Conservation (phyloP, 2,797 vertebrate genomes). For the Fundulus diaphanus region DNA sequence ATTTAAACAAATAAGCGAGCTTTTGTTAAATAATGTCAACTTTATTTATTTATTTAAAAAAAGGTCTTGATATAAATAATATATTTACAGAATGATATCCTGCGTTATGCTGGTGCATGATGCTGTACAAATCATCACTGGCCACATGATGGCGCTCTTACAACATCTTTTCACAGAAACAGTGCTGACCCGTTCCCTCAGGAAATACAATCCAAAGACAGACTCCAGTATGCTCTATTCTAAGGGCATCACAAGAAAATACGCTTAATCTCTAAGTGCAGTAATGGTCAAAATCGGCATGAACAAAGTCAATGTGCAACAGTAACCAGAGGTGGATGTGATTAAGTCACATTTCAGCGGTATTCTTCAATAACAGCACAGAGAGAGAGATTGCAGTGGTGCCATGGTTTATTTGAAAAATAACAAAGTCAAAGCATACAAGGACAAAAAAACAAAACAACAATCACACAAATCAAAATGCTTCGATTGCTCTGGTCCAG, state of each 20-base stretch:
- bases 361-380: slow-evolving; percentile 58
- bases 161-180: slow-evolving; percentile 60
- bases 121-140: slow-evolving; percentile 47
- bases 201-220: slow-evolving; percentile 57
- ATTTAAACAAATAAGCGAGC: slow-evolving; percentile 43
- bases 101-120: slow-evolving; percentile 43
- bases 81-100: slow-evolving; percentile 51
- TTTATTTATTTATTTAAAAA: slow-evolving; percentile 65
- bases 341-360: slow-evolving; percentile 41
- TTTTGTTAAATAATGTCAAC: slow-evolving; percentile 33
- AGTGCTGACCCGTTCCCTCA: slow-evolving; percentile 52
- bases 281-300: slow-evolving; percentile 9
- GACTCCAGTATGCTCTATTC: slow-evolving; percentile 30
- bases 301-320: slow-evolving; percentile 39
- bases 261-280: slow-evolving; percentile 13
- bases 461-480: slow-evolving; percentile 84
- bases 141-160: slow-evolving; percentile 77
- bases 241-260: slow-evolving; percentile 26
- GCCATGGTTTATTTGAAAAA: slow-evolving; percentile 75
- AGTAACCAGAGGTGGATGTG: slow-evolving; percentile 14
- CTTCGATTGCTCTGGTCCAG: slow-evolving; percentile 94
- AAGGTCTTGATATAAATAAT: slow-evolving; percentile 58
- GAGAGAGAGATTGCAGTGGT: slow-evolving; percentile 58
- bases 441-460: slow-evolving; percentile 39
- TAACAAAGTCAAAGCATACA: slow-evolving; percentile 72